These are phyloP conservation scores for Sebastes schlegelii DNA, from an alignment of 2,113 vertebrate genomes.

Conservation along the genomic window DNA sequence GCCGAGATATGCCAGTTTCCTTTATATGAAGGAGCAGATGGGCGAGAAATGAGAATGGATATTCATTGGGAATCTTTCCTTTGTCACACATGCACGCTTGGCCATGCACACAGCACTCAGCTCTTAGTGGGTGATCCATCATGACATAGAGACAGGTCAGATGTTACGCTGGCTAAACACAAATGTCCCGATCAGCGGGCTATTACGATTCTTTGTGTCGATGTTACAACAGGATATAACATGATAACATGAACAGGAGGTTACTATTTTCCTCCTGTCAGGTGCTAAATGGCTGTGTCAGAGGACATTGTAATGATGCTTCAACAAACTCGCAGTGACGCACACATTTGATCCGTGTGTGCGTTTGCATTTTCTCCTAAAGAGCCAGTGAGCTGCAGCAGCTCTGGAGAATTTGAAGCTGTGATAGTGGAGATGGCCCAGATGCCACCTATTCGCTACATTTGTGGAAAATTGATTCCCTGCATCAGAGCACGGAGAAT, in stretches of 20 bases:
- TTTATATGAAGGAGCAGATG: conserved; percentile 77
- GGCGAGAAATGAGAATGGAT: conserved; percentile 81
- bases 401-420: conserved; percentile 19
- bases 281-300: conserved; percentile 37
- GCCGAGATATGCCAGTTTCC: conserved; percentile 65
- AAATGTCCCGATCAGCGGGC: conserved; percentile 67
- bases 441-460: conserved; percentile 42
- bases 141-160: conserved; percentile 77
- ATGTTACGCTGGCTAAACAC: conserved; percentile 74
- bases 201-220: conserved; percentile 47
- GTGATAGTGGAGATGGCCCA: conserved; percentile 43
- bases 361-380: neutral
- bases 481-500: conserved; percentile 67
- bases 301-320: neutral
- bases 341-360: neutral
- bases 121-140: conserved; percentile 80
- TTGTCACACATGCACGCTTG: conserved; percentile 77
- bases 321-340: neutral
- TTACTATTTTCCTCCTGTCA: conserved; percentile 38
- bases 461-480: conserved; percentile 69
- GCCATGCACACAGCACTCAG: conserved; percentile 62
- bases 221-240: conserved; percentile 41
- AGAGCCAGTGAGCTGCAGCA: conserved; percentile 9
- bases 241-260: conserved; percentile 42
- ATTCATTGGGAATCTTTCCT: conserved; percentile 75